Percentiles rank a stretch among this genome's conserved stretches.
Conservation (phyloP, 2,888 invertebrate genomes). For the Habroteleia sp. region DNA sequence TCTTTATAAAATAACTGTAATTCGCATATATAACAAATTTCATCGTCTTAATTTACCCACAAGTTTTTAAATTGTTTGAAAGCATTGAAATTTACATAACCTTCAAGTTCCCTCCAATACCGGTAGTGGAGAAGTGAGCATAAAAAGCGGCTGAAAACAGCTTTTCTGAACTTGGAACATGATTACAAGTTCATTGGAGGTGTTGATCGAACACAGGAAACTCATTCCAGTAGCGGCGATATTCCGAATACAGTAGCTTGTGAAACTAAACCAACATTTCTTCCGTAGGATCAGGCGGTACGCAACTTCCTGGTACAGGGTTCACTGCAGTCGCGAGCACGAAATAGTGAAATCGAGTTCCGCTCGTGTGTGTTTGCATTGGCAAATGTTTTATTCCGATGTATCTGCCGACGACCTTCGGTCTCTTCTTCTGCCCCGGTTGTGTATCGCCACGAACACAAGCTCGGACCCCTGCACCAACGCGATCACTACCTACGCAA, state of each 20-base stretch:
- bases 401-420: conserved; percentile 56
- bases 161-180: background rate
- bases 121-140: no score
- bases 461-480: background rate
- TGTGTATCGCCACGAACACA: conserved; percentile 26
- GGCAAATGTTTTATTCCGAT: conserved; percentile 38
- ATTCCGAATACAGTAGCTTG: conserved; percentile 43
- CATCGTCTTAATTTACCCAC: no score
- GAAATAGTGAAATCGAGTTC: conserved; percentile 51
- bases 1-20: no score
- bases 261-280: conserved; percentile 54
- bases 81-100: background rate
- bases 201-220: conserved; percentile 25
- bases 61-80: no score
- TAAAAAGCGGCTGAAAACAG: background rate
- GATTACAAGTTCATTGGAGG: conserved; percentile 40
- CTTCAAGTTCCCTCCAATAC: background rate
- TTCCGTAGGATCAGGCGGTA: conserved; percentile 24
- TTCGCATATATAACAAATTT: no score
- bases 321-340: conserved; percentile 23
- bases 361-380: conserved; percentile 27
- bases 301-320: conserved; percentile 55
- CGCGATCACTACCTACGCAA: conserved; percentile 53
- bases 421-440: conserved; percentile 48
- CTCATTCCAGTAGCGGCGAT: conserved; percentile 43